Conservation (phyloP, 2,888 invertebrate genomes). For the Notodonta dromedarius region DNA sequence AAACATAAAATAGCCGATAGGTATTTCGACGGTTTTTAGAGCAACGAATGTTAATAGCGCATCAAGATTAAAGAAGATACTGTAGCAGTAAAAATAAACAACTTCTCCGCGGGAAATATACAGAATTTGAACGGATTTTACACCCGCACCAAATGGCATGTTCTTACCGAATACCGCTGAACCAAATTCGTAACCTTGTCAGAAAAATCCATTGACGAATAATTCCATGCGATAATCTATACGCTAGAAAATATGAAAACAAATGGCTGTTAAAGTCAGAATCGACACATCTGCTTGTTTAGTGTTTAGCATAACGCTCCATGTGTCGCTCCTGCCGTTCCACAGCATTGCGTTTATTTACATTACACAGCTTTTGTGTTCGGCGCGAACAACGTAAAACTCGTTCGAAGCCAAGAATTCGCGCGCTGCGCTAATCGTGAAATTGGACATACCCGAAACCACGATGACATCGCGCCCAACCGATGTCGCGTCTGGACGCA, state of each 20-base stretch:
- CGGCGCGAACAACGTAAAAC: slow-evolving; percentile 40
- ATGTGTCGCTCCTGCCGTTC: slow-evolving; percentile 30
- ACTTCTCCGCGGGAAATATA: slow-evolving; percentile 16
- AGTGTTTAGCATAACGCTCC: slow-evolving; percentile 15
- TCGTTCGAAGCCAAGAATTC: slow-evolving; percentile 51
- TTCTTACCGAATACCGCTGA: background rate
- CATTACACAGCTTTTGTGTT: slow-evolving; percentile 32
- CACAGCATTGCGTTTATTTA: slow-evolving; percentile 25
- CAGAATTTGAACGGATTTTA: slow-evolving; percentile 19
- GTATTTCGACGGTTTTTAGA: background rate
- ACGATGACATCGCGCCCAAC: slow-evolving; percentile 63
- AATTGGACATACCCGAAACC: slow-evolving; percentile 74
- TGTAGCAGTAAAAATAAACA: slow-evolving; percentile 30
- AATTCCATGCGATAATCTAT: background rate
- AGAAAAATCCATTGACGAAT: too few relatives aligned
- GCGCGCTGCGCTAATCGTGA: slow-evolving; percentile 45
- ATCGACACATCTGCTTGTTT: background rate
- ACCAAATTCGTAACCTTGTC: too few relatives aligned
- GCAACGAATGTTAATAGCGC: too few relatives aligned
- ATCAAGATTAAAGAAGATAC: slow-evolving; percentile 14
- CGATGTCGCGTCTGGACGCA: slow-evolving; percentile 48
- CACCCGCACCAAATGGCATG: slow-evolving; percentile 15
- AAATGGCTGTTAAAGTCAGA: slow-evolving; percentile 8
- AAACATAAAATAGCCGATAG: background rate
- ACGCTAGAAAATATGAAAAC: slow-evolving; percentile 7